Conservation (phyloP, 2,113 vertebrate species). For the Pseudorhombus dupliciocellatus region DNA sequence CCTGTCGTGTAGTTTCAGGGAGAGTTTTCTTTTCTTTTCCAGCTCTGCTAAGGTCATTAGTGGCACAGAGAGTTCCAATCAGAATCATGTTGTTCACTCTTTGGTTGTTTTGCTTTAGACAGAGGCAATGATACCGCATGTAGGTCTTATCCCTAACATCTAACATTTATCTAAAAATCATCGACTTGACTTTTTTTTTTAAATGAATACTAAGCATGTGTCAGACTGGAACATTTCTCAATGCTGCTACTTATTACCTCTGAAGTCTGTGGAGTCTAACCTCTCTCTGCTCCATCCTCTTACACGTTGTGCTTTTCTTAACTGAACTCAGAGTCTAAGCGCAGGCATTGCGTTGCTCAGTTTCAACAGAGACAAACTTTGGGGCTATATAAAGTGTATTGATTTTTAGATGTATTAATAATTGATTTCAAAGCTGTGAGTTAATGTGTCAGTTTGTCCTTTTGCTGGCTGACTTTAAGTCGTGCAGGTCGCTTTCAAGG, state of each 20-base stretch:
- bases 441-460: too few species aligned
- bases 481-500: constrained; percentile 21
- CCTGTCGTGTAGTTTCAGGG: constrained; percentile 1
- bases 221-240: too few species aligned
- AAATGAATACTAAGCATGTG: too few species aligned
- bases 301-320: too few species aligned
- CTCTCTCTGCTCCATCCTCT: too few species aligned
- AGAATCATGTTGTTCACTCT: constrained; percentile 20
- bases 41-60: constrained; percentile 60
- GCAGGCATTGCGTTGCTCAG: too few species aligned
- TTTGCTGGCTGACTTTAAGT: constrained; percentile 17
- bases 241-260: too few species aligned
- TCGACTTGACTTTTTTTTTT: too few species aligned
- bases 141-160: too few species aligned
- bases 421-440: not conserved
- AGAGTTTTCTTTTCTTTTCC: constrained; percentile 13
- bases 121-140: not conserved
- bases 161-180: too few species aligned
- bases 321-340: too few species aligned
- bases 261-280: too few species aligned
- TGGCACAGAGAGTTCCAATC: constrained; percentile 20
- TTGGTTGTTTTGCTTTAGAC: constrained; percentile 7
- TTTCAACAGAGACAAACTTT: not conserved
- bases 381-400: not conserved
- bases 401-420: not conserved